Evolutionary conservation across 2,888 invertebrate species (phyloP).

Genomic region (Oxytorus armatus): DNA sequence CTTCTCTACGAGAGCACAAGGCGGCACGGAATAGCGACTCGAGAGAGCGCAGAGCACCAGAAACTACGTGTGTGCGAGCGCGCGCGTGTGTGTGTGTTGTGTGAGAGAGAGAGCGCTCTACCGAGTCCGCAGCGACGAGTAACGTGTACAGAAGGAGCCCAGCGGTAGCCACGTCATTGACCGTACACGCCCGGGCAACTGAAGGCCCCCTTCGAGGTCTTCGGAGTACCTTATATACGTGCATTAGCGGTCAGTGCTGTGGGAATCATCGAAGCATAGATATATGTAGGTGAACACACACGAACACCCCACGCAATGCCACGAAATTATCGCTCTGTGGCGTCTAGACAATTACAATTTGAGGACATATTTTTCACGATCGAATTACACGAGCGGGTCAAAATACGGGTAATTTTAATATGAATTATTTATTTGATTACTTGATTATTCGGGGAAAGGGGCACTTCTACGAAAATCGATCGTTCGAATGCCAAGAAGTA

Average conservation of each 20-base stretch:
- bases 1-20: constrained; percentile 21
- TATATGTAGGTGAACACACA: not conserved
- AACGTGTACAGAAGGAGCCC: constrained; percentile 39
- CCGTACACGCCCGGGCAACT: constrained; percentile 65
- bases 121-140: no score
- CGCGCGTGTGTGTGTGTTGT: no score
- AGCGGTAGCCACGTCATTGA: constrained; percentile 69
- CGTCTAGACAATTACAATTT: constrained; percentile 15
- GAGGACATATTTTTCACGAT: not conserved
- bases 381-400: not conserved
- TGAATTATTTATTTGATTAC: no score
- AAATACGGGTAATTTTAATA: no score
- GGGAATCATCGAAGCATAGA: constrained; percentile 51
- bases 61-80: constrained; percentile 32
- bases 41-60: constrained; percentile 33
- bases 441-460: no score
- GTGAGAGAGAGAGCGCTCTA: no score
- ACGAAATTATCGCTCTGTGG: constrained; percentile 49
- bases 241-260: constrained; percentile 67
- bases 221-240: constrained; percentile 65
- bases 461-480: no score
- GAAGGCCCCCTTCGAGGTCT: constrained; percentile 60
- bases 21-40: constrained; percentile 50
- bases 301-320: not conserved
- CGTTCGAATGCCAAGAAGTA: no score